A percentile compares a stretch with the other conserved stretches of the same genome.
Evolutionary conservation across 2,113 vertebrate species (phyloP).

Genomic region (Diglossa brunneiventris): DNA sequence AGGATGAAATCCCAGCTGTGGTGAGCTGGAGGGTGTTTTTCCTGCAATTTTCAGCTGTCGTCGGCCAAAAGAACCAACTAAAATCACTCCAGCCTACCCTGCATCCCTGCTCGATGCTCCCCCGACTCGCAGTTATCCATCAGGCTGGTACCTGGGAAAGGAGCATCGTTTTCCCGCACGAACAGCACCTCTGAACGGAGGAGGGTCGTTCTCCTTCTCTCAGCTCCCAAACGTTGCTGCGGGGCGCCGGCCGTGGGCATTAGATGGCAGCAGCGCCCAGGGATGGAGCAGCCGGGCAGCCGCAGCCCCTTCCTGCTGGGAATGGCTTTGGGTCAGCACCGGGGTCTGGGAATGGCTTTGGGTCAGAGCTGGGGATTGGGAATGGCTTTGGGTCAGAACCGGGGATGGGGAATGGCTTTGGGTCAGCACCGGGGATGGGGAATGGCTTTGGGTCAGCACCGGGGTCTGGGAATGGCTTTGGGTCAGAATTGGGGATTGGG

Average conservation of each 20-base stretch:
- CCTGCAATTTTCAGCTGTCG: background rate
- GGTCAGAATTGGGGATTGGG: accelerated
- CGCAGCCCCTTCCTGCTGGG: background rate
- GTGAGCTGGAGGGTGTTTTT: background rate
- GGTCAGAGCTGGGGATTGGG: accelerated
- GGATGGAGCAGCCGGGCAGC: background rate
- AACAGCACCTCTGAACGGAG: accelerated
- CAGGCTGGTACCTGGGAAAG: accelerated
- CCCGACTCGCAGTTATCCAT: accelerated
- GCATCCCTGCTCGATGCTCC: background rate
- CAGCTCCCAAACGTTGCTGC: accelerated
- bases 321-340: background rate
- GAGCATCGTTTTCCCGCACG: background rate
- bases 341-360: background rate
- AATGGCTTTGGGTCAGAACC: background rate
- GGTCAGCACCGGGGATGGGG: too few species aligned
- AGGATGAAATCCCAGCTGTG: accelerated
- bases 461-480: too few species aligned
- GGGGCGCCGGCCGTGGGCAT: background rate
- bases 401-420: too few species aligned
- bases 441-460: too few species aligned
- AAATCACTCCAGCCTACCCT: accelerated
- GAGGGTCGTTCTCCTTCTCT: accelerated
- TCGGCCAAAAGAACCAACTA: background rate
- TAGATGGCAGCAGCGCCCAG: conserved; percentile 71